These are phyloP conservation scores for Lateolabrax maculatus DNA, from an alignment of 2,797 vertebrate species.

Conservation along the genomic window DNA sequence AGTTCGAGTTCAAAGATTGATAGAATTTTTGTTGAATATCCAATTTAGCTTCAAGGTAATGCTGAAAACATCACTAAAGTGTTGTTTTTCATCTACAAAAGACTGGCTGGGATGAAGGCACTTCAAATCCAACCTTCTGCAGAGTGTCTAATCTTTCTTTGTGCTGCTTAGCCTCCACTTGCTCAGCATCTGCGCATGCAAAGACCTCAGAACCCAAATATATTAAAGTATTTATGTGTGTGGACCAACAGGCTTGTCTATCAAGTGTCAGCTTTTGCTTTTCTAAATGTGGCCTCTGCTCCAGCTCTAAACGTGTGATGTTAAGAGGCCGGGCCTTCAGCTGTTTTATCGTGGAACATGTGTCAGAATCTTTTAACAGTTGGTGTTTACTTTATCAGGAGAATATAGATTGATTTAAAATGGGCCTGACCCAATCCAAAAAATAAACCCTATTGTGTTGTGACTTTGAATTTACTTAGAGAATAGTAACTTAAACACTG, in stretches of 20 bases:
- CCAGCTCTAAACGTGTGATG: not conserved
- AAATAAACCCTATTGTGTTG: not conserved
- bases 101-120: slow-evolving; percentile 34
- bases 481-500: slow-evolving; percentile 7
- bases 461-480: not conserved
- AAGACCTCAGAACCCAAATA: slow-evolving; percentile 6
- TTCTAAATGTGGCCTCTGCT: not conserved
- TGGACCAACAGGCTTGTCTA: slow-evolving; percentile 10
- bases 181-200: slow-evolving; percentile 18
- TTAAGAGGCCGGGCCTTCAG: not conserved
- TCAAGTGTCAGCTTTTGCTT: slow-evolving; percentile 24
- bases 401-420: not conserved
- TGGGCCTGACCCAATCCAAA: too few relatives aligned
- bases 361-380: slow-evolving; percentile 1
- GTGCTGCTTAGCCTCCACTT: slow-evolving; percentile 49
- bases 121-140: slow-evolving; percentile 42
- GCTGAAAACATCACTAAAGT: slow-evolving; percentile 35
- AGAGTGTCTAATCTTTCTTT: slow-evolving; percentile 18
- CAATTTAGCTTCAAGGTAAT: slow-evolving; percentile 59
- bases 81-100: slow-evolving; percentile 56
- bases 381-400: slow-evolving; percentile 1
- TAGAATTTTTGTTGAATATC: slow-evolving; percentile 59
- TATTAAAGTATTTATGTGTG: not conserved
- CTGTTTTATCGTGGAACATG: not conserved
- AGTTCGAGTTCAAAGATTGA: slow-evolving; percentile 59